Evolutionary conservation across 2,888 invertebrate species (phyloP), one percentile per base, ranked within the genome.

Genomic region (Sarcophaga carnaria): DNA sequence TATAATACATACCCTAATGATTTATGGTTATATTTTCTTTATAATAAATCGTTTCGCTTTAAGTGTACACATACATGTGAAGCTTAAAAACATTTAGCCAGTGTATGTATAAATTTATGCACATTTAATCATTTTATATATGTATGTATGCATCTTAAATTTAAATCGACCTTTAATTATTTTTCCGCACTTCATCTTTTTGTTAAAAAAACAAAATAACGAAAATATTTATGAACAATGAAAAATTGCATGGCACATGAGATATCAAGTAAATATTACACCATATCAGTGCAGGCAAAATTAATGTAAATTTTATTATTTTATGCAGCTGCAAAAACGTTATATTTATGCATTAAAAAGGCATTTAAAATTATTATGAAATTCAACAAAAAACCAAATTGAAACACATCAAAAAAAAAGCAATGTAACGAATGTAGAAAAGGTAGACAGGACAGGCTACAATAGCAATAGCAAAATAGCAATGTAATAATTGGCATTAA

Each of bases 301-400:
- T 67, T 66, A 54, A 74, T 67, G 67, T 62, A 77, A 82, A 77
- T 20, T 49, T 49, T 59, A 37, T 37, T 72, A 77, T 83, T 77
- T 45, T 75, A 63, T 25, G 27, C 60, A 22, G 37, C n/a, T 14
- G 12, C 25, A 20, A 59, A 25, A 75, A 75, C 49, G 37, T 37
- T 1, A 37, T 37, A 37, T 20, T 64, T 22, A 66, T 66, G 14
- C 14, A 71, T 77, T 72, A 78, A 83, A 74, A 78, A 72, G 62
- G 27, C 72, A 83, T 83, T 78, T 78, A 74, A 83, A 67, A 83
- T 78, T 22, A 83, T 74, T 72, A 78, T 64, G 54, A 62, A 27
- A 67, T 62, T 37, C 37, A 37, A 37, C 37, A 37, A 37, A 37
- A 37, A 37, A 5, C 1, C 6, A 5, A 37, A 6, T 37, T 37